These are phyloP conservation scores for Indicator maculatus DNA, from an alignment of 2,113 vertebrate genomes.

Conservation along the genomic window DNA sequence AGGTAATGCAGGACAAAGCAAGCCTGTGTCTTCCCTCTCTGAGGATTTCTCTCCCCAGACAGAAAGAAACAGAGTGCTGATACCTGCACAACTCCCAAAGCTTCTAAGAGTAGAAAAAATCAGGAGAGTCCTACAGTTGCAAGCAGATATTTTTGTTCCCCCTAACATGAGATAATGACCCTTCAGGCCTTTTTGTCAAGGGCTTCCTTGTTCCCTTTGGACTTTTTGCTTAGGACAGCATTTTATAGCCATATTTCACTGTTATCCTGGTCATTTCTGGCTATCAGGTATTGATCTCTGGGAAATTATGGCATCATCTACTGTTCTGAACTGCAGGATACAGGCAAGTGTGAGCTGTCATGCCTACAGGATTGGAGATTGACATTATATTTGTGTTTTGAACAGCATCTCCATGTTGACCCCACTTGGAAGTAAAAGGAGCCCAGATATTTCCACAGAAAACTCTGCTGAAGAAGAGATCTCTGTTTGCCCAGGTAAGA, in stretches of 20 bases:
- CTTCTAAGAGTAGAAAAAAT: not conserved
- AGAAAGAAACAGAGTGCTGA: not conserved
- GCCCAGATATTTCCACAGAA: constrained; percentile 52
- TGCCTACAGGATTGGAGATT: not conserved
- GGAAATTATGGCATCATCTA: constrained; percentile 4
- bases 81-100: constrained; percentile 1
- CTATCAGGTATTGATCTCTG: constrained; percentile 12
- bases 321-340: not conserved
- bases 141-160: constrained; percentile 5
- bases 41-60: not conserved
- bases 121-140: not conserved
- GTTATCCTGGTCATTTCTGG: constrained; percentile 42
- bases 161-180: not conserved
- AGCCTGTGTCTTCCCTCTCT: not conserved
- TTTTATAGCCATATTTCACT: constrained; percentile 17
- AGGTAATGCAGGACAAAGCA: not conserved
- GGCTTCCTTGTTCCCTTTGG: not conserved
- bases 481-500: constrained; percentile 87
- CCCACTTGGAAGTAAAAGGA: constrained; percentile 62
- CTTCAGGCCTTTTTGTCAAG: constrained; percentile 10
- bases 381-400: constrained; percentile 55
- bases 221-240: constrained; percentile 23
- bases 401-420: constrained; percentile 64
- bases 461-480: constrained; percentile 72
- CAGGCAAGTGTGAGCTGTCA: not conserved